Conservation (phyloP, 2,797 vertebrate species). For the Acanthurus leucopareius region DNA sequence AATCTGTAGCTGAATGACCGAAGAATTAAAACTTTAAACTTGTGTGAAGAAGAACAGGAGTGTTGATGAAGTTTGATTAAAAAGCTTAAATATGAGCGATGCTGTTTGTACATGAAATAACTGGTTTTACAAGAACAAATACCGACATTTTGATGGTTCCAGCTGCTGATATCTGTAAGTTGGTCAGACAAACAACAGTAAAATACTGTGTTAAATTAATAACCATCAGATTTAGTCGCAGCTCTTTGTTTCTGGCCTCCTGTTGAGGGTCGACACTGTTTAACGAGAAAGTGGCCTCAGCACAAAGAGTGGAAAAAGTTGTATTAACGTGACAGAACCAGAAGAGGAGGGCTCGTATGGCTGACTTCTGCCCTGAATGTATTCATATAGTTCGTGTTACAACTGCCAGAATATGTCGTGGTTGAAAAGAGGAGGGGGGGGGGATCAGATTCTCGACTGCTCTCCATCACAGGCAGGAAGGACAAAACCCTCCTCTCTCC, state of each 20-base stretch:
- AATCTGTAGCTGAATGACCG: background rate
- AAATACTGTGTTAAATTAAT: no score
- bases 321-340: slow-evolving; percentile 36
- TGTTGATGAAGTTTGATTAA: no score
- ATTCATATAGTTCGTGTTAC: slow-evolving; percentile 53
- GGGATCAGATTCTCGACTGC: slow-evolving; percentile 65
- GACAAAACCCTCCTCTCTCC: slow-evolving; percentile 77
- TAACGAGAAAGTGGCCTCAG: background rate
- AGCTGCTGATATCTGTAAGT: no score
- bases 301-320: background rate
- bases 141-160: no score
- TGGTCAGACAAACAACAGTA: no score
- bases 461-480: slow-evolving; percentile 71
- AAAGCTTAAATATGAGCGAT: no score
- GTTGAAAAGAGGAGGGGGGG: slow-evolving; percentile 34
- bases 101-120: no score
- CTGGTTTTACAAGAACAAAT: background rate
- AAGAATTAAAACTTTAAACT: background rate
- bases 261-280: no score
- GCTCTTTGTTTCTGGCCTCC: no score
- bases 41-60: no score
- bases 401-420: slow-evolving; percentile 63
- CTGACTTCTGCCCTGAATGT: slow-evolving; percentile 46
- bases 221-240: no score
- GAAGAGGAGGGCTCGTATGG: background rate